These are phyloP conservation scores for Venustoraphidia nigricollis DNA, from an alignment of 2,888 invertebrate species.

Conservation along the genomic window DNA sequence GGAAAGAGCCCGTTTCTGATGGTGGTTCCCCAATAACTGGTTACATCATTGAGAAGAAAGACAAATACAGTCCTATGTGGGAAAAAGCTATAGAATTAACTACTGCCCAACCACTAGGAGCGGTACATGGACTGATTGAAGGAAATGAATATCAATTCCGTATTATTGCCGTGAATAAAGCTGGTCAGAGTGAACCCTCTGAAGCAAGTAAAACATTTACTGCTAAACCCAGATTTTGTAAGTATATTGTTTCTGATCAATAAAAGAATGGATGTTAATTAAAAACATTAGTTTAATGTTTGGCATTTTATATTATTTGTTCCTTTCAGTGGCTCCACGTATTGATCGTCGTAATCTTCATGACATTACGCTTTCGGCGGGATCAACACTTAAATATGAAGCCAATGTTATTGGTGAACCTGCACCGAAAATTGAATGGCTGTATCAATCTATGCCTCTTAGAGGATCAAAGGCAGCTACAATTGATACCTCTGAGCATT, in stretches of 20 bases:
- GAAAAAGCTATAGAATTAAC: slow-evolving; percentile 79
- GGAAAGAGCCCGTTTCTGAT: slow-evolving; percentile 77
- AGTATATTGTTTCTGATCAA: slow-evolving; percentile 19
- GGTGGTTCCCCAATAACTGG: slow-evolving; percentile 91
- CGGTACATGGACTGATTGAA: slow-evolving; percentile 81
- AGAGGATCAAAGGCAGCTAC: slow-evolving; percentile 50
- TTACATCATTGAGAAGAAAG: slow-evolving; percentile 86
- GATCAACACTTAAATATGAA: slow-evolving; percentile 84
- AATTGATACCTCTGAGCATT: slow-evolving; percentile 75
- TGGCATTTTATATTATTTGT: background rate
- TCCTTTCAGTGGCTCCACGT: slow-evolving; percentile 67
- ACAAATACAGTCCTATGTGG: slow-evolving; percentile 85
- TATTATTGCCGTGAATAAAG: slow-evolving; percentile 87
- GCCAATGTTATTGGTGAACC: slow-evolving; percentile 92
- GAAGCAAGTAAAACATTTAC: slow-evolving; percentile 72
- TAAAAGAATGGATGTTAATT: background rate
- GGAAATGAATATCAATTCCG: slow-evolving; percentile 97
- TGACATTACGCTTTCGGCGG: slow-evolving; percentile 80
- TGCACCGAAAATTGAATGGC: slow-evolving; percentile 87
- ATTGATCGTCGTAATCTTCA: slow-evolving; percentile 87
- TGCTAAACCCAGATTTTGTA: slow-evolving; percentile 70
- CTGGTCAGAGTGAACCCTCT: slow-evolving; percentile 85
- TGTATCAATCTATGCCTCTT: slow-evolving; percentile 67
- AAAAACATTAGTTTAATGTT: background rate
- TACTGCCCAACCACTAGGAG: slow-evolving; percentile 54